Conservation (phyloP, 2,797 vertebrate genomes). For the Taeniopygia guttata region DNA sequence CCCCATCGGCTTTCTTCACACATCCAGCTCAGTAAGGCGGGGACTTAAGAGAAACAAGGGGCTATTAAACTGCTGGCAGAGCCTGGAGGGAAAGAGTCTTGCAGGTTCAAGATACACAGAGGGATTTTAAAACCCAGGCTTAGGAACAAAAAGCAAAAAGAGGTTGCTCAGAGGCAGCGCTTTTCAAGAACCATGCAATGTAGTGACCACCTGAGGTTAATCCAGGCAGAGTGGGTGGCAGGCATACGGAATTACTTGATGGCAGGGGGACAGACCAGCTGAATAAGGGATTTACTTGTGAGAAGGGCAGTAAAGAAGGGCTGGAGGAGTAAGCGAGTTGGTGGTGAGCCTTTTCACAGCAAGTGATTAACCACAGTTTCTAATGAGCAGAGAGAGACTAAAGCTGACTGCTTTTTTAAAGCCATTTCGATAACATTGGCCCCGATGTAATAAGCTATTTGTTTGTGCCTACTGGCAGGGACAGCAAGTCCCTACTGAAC, state of each 20-base stretch:
- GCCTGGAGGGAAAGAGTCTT: constrained; percentile 14
- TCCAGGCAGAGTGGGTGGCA: constrained; percentile 60
- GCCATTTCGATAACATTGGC: constrained; percentile 46
- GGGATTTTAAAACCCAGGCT: constrained; percentile 49
- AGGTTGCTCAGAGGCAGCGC: constrained; percentile 13
- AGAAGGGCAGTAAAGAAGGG: constrained; percentile 42
- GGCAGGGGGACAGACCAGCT: constrained; percentile 18
- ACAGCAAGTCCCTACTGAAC: constrained; percentile 16
- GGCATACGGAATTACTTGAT: constrained; percentile 50
- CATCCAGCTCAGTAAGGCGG: background rate
- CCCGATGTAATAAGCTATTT: constrained; percentile 45
- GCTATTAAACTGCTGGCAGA: constrained; percentile 52
- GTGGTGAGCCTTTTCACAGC: constrained; percentile 50
- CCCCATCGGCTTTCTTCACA: background rate
- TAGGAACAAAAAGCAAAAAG: constrained; percentile 33
- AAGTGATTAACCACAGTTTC: constrained; percentile 42
- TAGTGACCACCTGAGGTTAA: constrained; percentile 69
- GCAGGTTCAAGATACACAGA: constrained; percentile 42
- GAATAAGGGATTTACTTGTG: constrained; percentile 60
- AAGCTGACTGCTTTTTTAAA: constrained; percentile 56
- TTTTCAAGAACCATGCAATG: constrained; percentile 48
- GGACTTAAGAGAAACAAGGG: constrained; percentile 46
- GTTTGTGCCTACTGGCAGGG: constrained; percentile 56
- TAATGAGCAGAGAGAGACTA: constrained; percentile 41
- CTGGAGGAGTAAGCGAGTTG: constrained; percentile 24